Conservation (phyloP, 30 jellyfish, hydroid and myxozoan species). For the Turritopsis dohrnii region DNA sequence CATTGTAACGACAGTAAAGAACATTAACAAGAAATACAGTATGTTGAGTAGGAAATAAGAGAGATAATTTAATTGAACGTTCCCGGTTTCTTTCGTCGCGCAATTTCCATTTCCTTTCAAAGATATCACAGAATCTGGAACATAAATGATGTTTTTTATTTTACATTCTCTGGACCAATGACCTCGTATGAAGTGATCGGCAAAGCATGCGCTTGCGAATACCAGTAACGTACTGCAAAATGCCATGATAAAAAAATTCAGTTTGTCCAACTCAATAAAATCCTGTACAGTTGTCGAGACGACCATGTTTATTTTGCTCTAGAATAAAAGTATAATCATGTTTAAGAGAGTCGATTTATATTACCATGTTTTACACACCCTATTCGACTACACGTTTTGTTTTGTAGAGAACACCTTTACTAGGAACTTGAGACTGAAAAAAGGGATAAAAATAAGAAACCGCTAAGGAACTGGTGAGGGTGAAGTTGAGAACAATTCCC, state of each 20-base stretch:
- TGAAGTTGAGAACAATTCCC: no score
- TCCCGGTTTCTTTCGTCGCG: neutral
- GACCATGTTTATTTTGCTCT: neutral
- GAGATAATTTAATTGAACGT: neutral
- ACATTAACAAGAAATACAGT: constrained; percentile 10
- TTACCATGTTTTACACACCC: neutral
- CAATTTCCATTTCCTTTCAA: neutral
- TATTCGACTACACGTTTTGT: neutral
- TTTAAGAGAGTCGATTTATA: neutral
- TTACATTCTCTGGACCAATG: neutral
- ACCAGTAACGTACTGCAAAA: neutral
- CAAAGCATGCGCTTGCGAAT: neutral
- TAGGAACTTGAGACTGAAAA: no score
- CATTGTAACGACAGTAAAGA: neutral
- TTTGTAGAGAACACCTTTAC: no score
- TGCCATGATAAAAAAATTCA: neutral
- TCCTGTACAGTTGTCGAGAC: neutral
- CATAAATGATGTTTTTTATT: neutral
- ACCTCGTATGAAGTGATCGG: constrained; percentile 19
- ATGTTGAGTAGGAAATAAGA: neutral
- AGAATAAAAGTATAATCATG: neutral
- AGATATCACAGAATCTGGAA: constrained; percentile 13
- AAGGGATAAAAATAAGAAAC: no score
- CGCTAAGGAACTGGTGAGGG: no score
- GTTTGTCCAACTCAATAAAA: neutral